Base-by-base conservation (phyloP, 2,113 vertebrate genomes). In the Ariopsis seemanni region DNA sequence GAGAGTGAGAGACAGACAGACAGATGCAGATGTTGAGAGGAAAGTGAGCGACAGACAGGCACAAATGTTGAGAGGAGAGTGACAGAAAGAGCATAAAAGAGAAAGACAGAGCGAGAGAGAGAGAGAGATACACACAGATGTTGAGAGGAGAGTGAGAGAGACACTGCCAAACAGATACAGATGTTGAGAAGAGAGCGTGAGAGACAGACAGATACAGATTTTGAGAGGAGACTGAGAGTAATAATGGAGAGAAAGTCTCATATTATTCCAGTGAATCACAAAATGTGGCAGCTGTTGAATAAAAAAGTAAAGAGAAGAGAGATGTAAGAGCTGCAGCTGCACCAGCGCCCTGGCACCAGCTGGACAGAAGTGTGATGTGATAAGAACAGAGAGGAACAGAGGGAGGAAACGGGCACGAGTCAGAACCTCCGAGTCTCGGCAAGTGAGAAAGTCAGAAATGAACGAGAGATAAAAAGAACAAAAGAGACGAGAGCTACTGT, bases 381-480 rank as follows among this genome's bases (percentile, higher is more conserved):
- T 85, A 87, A 67, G 71, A 71, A 48, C 48, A 84, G 75, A 2
- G 27, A 65, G 48, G 52, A 25, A 34, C 55, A 20, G 55, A 30
- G 42, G 48, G 20, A 25, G 65, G 0, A 69, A 17, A 15, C 9
- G 30, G 55, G 27, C 65, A 27, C 12, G 65, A 84, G 50, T 65
- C 81, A 87, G 52, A 88, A 82, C 74, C 55, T 88, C 75, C 63
- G 25, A 71, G 84, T 72, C 57, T 86, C 58, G 84, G 4, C 48
- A 63, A 84, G 60, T 18, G 82, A 88, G 83, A 87, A 78, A 78
- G 14, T 4, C 75, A 63, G 17, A 71, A 55, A 11, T 20, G 58
- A 63, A 53, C 34, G 12, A 69, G 25, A 57, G 58, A 62, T 69
- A 15, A 65, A 6, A 84, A 69, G 82, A 27, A 57, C 48, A 69